Evolutionary conservation across 2,888 invertebrate genomes (phyloP).

Genomic region (Salpingus planirostris): DNA sequence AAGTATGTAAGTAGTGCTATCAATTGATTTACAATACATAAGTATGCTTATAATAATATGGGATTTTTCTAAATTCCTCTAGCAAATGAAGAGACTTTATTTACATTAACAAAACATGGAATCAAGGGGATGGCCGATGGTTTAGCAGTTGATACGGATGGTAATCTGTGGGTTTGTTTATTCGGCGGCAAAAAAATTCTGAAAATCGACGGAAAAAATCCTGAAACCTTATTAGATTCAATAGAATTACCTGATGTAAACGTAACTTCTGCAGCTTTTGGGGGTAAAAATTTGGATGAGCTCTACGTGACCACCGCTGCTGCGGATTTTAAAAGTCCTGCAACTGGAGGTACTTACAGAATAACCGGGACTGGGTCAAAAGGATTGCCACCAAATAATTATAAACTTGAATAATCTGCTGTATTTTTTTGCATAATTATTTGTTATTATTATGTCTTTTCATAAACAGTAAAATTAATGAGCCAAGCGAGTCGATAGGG

Average conservation of each 20-base stretch:
- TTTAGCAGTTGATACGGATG: conserved; percentile 54
- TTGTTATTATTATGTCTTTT: no score
- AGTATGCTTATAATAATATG: conserved; percentile 1
- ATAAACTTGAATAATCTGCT: no score
- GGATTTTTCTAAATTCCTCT: conserved; percentile 21
- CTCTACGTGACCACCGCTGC: conserved; percentile 58
- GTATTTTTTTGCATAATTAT: no score
- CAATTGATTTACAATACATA: no score
- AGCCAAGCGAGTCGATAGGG: no score
- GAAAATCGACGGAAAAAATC: conserved; percentile 46
- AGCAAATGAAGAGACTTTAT: conserved; percentile 53
- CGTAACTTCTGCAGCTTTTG: conserved; percentile 60
- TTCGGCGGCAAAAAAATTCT: conserved; percentile 55
- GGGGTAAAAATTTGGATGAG: conserved; percentile 53
- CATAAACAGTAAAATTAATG: no score
- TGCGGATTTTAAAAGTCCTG: conserved; percentile 39
- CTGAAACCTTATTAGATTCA: conserved; percentile 48
- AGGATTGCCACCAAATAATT: conserved; percentile 47
- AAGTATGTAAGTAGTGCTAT: conserved; percentile 41
- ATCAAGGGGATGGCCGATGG: conserved; percentile 57
- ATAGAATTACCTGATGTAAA: conserved; percentile 31
- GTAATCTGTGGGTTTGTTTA: conserved; percentile 69
- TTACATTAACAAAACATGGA: conserved; percentile 43
- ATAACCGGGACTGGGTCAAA: conserved; percentile 49
- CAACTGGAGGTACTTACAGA: conserved; percentile 49